Evolutionary conservation across 2,888 invertebrate species (phyloP).

Genomic region (Mamestra brassicae): DNA sequence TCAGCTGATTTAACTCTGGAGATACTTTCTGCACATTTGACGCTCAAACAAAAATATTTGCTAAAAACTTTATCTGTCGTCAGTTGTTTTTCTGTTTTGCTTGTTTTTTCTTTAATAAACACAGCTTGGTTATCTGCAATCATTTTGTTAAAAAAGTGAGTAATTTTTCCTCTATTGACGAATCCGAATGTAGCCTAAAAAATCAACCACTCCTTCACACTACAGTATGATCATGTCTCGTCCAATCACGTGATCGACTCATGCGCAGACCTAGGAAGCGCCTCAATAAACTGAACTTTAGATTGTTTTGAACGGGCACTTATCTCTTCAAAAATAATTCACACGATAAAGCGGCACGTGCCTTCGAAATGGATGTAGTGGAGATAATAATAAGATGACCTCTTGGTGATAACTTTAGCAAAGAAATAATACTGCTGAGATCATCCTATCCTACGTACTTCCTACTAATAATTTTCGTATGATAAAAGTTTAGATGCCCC

Average conservation of each 20-base stretch:
- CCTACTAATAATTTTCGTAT: too few relatives aligned
- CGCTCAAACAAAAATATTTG: too few relatives aligned
- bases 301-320: slow-evolving; percentile 56
- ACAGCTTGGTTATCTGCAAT: too few relatives aligned
- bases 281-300: slow-evolving; percentile 61
- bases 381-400: slow-evolving; percentile 41
- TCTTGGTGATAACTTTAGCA: neutral
- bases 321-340: slow-evolving; percentile 48
- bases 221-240: neutral
- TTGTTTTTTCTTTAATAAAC: too few relatives aligned
- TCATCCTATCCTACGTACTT: neutral
- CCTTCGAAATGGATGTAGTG: slow-evolving; percentile 41
- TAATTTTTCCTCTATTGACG: neutral
- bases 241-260: slow-evolving; percentile 37
- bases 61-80: too few relatives aligned
- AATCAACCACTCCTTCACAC: neutral
- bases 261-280: slow-evolving; percentile 54
- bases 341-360: slow-evolving; percentile 51
- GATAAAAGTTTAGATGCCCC: too few relatives aligned
- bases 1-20: too few relatives aligned
- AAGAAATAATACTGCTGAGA: slow-evolving; percentile 2
- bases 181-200: neutral
- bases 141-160: neutral
- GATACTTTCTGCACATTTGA: too few relatives aligned
- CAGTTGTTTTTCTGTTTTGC: too few relatives aligned